Percentiles rank a stretch among this genome's conserved stretches.
Conservation (phyloP, 2,888 invertebrate species). For the Eueremaeus valkanovi region DNA sequence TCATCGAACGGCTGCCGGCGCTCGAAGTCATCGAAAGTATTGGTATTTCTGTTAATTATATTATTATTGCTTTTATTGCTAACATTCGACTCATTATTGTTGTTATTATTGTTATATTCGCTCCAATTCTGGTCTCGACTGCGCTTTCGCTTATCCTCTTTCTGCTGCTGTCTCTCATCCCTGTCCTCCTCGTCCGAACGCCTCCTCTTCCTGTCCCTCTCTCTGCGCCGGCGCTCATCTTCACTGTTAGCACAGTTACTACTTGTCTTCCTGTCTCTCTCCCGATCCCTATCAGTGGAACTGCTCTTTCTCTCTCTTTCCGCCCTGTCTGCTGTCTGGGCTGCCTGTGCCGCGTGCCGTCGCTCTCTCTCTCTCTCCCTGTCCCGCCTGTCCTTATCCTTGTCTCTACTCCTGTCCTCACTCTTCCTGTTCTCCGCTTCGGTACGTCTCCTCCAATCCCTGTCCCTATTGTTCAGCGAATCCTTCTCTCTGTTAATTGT, state of each 20-base stretch:
- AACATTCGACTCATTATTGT: neutral
- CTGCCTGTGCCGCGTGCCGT: too few species aligned
- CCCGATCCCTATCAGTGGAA: neutral
- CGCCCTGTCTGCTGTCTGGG: neutral
- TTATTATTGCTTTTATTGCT: neutral
- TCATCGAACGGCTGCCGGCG: neutral
- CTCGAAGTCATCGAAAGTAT: neutral
- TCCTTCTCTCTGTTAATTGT: conserved; percentile 58
- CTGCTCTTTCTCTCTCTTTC: neutral
- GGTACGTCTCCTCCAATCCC: conserved; percentile 64
- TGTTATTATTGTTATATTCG: neutral
- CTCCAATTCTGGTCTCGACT: neutral
- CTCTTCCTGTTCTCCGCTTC: conserved; percentile 50
- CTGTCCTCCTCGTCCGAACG: neutral
- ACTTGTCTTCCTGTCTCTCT: neutral
- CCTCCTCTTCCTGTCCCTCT: neutral
- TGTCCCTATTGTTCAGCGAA: conserved; percentile 86
- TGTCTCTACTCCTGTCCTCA: conserved; percentile 26
- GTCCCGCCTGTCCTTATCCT: neutral
- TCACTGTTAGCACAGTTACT: neutral
- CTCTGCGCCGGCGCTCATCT: neutral
- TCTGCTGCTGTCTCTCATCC: neutral
- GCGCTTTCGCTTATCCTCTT: neutral
- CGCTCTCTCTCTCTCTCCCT: conserved; percentile 9
- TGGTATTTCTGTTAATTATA: neutral